Evolutionary conservation across 2,888 invertebrate species (phyloP).

Genomic region (Meiosimyza platycephala): DNA sequence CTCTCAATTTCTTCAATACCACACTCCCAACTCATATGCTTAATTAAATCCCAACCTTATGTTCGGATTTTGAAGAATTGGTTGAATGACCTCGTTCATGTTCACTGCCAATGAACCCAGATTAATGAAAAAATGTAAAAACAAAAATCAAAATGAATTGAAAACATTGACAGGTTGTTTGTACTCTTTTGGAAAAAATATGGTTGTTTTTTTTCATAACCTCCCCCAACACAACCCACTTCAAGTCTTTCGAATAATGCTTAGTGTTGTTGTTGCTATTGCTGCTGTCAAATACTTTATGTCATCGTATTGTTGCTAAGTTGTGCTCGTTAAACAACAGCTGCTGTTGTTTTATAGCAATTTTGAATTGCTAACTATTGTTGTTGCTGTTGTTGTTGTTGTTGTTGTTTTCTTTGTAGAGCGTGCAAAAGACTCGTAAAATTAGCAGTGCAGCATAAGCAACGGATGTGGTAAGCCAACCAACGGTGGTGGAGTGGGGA

Average conservation of each 20-base stretch:
- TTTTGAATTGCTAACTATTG: not conserved
- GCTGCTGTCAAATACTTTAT: not conserved
- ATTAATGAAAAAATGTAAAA: too few relatives aligned
- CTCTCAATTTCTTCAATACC: too few relatives aligned
- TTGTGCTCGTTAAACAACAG: constrained; percentile 11
- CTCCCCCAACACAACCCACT: not conserved
- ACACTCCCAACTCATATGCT: too few relatives aligned
- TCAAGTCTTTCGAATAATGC: constrained; percentile 11
- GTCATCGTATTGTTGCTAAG: not conserved
- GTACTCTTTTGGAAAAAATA: not conserved
- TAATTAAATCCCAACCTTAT: too few relatives aligned
- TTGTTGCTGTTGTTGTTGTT: not conserved
- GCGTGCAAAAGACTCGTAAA: not conserved
- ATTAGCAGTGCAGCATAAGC: too few relatives aligned
- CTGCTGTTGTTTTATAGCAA: not conserved
- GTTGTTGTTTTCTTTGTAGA: not conserved
- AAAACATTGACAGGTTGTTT: constrained; percentile 36
- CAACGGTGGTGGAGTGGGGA: too few relatives aligned
- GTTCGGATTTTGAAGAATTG: too few relatives aligned
- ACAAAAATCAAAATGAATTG: constrained; percentile 37
- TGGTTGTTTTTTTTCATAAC: not conserved
- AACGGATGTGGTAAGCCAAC: too few relatives aligned
- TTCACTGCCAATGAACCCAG: too few relatives aligned
- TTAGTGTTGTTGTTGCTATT: not conserved
- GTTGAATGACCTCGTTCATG: too few relatives aligned